phyloP scores from a whole-genome alignment of 2,113 vertebrate genomes.

The Monarcha castaneiventris region DNA sequence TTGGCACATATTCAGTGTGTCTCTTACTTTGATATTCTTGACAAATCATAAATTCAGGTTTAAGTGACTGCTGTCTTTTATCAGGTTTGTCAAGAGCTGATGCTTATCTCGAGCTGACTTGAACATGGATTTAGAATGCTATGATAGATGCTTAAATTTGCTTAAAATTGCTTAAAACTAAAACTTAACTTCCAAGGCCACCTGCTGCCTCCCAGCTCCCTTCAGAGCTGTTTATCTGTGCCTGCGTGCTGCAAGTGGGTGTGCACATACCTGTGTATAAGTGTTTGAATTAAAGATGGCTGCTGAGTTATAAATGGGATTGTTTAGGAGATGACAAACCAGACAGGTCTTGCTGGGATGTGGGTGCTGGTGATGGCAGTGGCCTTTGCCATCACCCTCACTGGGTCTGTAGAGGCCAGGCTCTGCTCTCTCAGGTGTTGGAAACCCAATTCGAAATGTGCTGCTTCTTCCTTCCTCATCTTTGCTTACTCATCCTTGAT shows the following conservation, averaged over 20 bases:
- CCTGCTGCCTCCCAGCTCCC: not conserved
- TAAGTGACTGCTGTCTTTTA: not conserved
- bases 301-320: not conserved
- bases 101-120: not conserved
- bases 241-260: accelerated
- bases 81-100: not conserved
- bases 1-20: not conserved
- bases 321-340: not conserved
- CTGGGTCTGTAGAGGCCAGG: not conserved
- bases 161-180: not conserved
- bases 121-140: not conserved
- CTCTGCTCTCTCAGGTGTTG: not conserved
- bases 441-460: not conserved
- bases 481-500: accelerated
- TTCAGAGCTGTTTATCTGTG: not conserved
- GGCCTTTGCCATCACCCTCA: accelerated
- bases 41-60: not conserved
- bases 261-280: accelerated
- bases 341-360: not conserved
- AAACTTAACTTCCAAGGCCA: not conserved
- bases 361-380: not conserved
- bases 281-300: not conserved
- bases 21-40: not conserved
- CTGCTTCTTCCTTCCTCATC: not conserved
- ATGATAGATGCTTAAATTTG: not conserved